These are phyloP conservation scores for Gnathonemus longibarbis DNA, from an alignment of 2,113 vertebrate species.

Conservation along the genomic window DNA sequence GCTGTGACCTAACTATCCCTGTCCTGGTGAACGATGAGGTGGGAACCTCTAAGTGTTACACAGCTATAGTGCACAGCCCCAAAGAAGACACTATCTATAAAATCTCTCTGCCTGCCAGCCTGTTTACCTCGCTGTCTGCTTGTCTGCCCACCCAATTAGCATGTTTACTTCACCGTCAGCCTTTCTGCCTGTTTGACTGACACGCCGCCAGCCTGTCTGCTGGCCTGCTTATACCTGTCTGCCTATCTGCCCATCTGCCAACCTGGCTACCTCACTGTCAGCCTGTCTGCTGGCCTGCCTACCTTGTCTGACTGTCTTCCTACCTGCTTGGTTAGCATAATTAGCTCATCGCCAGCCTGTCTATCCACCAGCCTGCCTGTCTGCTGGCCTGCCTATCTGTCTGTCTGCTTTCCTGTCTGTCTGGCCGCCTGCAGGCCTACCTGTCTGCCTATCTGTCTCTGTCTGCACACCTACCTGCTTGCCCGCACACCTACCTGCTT, in stretches of 20 bases:
- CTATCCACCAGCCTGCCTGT: background rate
- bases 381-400: background rate
- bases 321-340: background rate
- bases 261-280: too few species aligned
- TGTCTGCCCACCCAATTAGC: background rate
- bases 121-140: background rate
- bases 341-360: background rate
- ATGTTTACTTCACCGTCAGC: background rate
- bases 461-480: background rate
- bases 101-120: background rate
- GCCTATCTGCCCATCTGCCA: too few species aligned
- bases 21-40: background rate
- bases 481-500: background rate
- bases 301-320: background rate
- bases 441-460: background rate
- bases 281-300: background rate
- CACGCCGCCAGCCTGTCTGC: background rate
- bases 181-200: background rate
- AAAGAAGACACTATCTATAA: background rate
- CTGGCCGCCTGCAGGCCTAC: background rate
- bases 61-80: background rate
- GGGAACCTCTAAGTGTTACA: background rate
- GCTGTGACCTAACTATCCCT: background rate
- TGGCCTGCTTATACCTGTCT: background rate
- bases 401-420: background rate